Base-by-base conservation (phyloP, 2,888 invertebrate species). In the Meghimatium bilineatum region DNA sequence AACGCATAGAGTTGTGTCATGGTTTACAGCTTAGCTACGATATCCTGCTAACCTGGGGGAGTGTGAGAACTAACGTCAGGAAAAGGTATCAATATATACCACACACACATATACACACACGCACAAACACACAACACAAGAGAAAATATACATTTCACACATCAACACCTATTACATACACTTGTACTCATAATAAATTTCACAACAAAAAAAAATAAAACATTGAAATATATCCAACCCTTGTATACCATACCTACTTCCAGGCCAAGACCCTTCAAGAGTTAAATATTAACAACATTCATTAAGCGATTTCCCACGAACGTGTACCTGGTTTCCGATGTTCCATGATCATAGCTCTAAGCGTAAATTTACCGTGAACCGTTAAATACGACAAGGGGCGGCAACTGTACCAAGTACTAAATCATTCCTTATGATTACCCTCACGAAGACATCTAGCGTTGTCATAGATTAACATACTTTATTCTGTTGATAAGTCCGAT, bases 271-370 rank as follows among this genome's bases (percentile, higher is more conserved):
- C 44, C 72, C 8, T 26, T 5, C 72, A 1, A 72, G 44, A 44
- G 44, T 44, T 17, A 72, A 49, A 38, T 72, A 29, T 72, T 72
- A 44, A 72, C 72, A 44, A 49, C 72, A 72, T 49, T 72, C 23
- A 72, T 72, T 72, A 72, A 72, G 72, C 29, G 72, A 72, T 72
- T 72, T 44, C n/a, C 20, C 72, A 72, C 6, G n/a, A 26, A n/a
- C 12, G 8, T 26, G 38, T 72, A 44, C 44, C 44, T 72, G 72
- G 72, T 72, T 72, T 12, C 38, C 29, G 72, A 26, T 44, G 14
- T 17, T 12, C 44, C 12, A 44, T n/a, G n/a, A 38, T 14, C n/a
- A 26, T n/a, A 44, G 1, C 44, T 44, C 0, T 1, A 12, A 34
- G 10, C n/a, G 44, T 72, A 8, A 72, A 72, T 72, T 72, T n/a